A percentile compares a stretch with the other conserved stretches of the same genome.
Conservation (phyloP, 2,797 vertebrate species). For the Mormyrops boulengeri region DNA sequence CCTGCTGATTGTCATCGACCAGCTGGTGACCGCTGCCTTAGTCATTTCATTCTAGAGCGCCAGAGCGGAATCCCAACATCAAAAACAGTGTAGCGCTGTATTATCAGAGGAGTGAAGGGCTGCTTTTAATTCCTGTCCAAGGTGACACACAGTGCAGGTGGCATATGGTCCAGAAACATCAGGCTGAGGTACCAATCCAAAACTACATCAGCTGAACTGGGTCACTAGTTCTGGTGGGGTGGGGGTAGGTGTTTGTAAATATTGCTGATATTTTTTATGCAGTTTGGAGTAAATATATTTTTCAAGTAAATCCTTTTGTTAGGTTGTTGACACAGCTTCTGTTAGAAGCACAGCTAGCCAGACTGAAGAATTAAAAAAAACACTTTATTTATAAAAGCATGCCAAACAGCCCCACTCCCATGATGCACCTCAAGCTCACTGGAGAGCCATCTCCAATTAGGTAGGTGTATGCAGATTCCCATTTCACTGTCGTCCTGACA, state of each 20-base stretch:
- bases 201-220: background rate
- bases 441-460: background rate
- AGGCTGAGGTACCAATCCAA: background rate
- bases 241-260: background rate
- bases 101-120: background rate
- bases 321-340: background rate
- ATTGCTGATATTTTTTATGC: background rate
- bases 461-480: background rate
- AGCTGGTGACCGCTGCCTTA: background rate
- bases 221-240: background rate
- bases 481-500: background rate
- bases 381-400: background rate
- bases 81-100: background rate
- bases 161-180: background rate
- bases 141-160: background rate
- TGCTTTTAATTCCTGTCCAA: background rate
- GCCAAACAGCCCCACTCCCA: background rate
- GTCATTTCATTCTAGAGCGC: background rate
- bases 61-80: background rate
- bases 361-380: background rate
- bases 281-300: background rate
- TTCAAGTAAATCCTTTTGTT: background rate
- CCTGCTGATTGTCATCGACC: background rate
- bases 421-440: background rate
- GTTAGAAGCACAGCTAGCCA: background rate